Evolutionary conservation across 2,888 invertebrate species (phyloP).

Genomic region (Melolontha melolontha): DNA sequence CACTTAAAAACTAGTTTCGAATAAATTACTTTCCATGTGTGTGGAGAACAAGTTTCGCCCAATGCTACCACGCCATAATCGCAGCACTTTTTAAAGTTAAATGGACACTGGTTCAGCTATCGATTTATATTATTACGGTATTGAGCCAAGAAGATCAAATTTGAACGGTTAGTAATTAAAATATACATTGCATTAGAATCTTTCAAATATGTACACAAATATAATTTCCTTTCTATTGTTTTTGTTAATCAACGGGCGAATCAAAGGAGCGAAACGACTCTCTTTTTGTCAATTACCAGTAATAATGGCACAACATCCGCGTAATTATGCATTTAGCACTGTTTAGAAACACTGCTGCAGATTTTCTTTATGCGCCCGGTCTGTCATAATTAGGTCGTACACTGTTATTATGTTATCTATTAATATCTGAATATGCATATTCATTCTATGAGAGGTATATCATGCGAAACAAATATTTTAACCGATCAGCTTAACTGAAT

Average conservation of each 20-base stretch:
- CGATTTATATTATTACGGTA: too few relatives aligned
- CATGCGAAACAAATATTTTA: too few relatives aligned
- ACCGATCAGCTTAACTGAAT: too few relatives aligned
- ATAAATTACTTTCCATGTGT: slow-evolving; percentile 29
- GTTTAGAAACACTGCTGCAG: slow-evolving; percentile 8
- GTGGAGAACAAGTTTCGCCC: slow-evolving; percentile 35
- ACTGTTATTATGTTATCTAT: slow-evolving; percentile 5
- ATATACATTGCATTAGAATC: too few relatives aligned
- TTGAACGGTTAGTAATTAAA: too few relatives aligned
- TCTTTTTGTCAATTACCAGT: slow-evolving; percentile 6
- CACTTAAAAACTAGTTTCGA: slow-evolving; percentile 38
- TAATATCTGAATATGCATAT: background rate
- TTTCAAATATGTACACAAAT: background rate
- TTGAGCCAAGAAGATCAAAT: too few relatives aligned
- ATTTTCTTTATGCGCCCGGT: background rate
- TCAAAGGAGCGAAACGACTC: slow-evolving; percentile 1
- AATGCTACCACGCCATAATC: slow-evolving; percentile 4
- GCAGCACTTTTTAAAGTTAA: background rate
- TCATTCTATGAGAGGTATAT: too few relatives aligned
- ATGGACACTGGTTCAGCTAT: background rate
- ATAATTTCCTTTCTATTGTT: background rate
- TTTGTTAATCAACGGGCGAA: slow-evolving; percentile 3
- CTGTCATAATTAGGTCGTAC: slow-evolving; percentile 15
- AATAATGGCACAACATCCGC: slow-evolving; percentile 15
- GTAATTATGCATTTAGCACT: slow-evolving; percentile 12